Base-by-base conservation (phyloP, 2,888 invertebrate species). In the Bruchidius siliquastri region DNA sequence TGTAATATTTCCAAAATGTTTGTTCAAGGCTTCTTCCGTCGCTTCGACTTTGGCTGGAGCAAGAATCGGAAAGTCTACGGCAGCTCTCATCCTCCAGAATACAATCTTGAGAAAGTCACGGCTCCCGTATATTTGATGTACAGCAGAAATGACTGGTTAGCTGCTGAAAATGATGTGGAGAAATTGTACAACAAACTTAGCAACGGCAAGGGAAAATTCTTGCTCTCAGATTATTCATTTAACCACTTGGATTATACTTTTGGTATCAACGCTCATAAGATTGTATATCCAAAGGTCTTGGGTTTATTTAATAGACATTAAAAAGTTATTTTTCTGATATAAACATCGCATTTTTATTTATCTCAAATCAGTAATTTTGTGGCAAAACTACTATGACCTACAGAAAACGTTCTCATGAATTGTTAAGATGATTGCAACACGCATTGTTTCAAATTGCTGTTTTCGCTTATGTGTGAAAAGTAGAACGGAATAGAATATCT, bases 11-110 rank as follows among this genome's bases (percentile, higher is more conserved):
- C n/a, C n/a, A n/a, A n/a, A n/a, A n/a, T n/a, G n/a, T n/a, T 49
- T 13, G 88, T 21, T 74, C 69, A 21, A 68, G 76, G 74, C 13
- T 73, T 76, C 69, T 80, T 83, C 71, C 83, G 89, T 21, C 89
- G 90, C 75, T 92, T 88, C 79, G 90, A 91, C 81, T 87, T 88
- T 76, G 91, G 91, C 13, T 8, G 72, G 0, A 78, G 78, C 0
- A 72, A 72, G 21, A 84, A 83, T 76, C 67, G 76, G 22, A 72
- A 67, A 6, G 77, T 75, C 68, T 88, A 88, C 77, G 84, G 84
- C 20, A 77, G 80, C 4, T 71, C 80, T 0, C 73, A 72, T 0
- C 88, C 88, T 30, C 88, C 88, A 0, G 81, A 83, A 69, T 88
- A 88, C 77, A 82, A 87, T 74, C 67, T 88, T 68, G 75, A 80